phyloP scores from a whole-genome alignment of 2,113 vertebrate genomes.

The Silurus meridionalis region DNA sequence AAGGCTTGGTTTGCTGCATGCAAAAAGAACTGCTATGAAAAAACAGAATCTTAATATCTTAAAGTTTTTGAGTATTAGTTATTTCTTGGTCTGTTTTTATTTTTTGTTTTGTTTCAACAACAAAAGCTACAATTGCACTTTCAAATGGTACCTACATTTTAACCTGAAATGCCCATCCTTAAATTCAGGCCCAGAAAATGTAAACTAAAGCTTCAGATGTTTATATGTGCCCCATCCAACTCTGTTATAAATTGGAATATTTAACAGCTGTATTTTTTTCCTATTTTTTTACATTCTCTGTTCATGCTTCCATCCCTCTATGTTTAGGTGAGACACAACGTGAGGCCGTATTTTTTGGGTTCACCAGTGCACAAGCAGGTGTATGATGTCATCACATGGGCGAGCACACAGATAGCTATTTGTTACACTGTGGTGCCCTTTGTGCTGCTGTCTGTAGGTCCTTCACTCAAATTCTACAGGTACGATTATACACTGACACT shows the following conservation, averaged over 20 bases:
- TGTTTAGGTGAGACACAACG: conserved; percentile 84
- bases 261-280: too few relatives aligned
- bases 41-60: background rate
- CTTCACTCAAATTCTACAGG: conserved; percentile 87
- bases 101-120: background rate
- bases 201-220: background rate
- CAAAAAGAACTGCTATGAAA: background rate
- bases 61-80: background rate
- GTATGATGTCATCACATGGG: conserved; percentile 87
- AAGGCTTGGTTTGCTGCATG: background rate
- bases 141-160: background rate
- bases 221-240: background rate
- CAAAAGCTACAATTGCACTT: background rate
- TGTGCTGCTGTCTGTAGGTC: conserved; percentile 87
- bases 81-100: background rate
- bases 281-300: background rate
- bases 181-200: background rate
- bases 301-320: conserved; percentile 21
- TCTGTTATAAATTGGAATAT: background rate
- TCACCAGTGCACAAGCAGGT: conserved; percentile 78
- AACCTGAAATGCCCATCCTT: background rate
- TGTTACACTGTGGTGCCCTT: conserved; percentile 94
- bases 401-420: conserved; percentile 84
- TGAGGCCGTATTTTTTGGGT: conserved; percentile 81
- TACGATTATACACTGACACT: conserved; percentile 54